These are phyloP conservation scores for Auanema freiburgensis DNA, from an alignment of 2,888 invertebrate genomes.

Conservation along the genomic window DNA sequence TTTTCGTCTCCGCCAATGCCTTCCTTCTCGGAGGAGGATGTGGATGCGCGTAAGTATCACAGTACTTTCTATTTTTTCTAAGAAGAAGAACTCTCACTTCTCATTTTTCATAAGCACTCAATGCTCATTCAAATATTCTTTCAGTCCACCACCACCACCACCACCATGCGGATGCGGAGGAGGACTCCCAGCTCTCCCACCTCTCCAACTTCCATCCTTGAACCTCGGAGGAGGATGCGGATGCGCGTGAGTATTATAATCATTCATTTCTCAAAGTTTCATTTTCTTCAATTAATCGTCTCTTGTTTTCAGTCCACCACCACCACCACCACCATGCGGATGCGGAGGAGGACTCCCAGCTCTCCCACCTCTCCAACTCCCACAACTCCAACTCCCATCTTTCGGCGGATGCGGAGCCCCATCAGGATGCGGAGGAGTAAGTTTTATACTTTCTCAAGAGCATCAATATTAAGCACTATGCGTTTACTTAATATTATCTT, in stretches of 20 bases:
- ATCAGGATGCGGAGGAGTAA: conserved; percentile 22
- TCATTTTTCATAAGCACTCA: neutral
- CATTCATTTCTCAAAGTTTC: too few species aligned
- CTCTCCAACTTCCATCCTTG: neutral
- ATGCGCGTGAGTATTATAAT: conserved; percentile 7
- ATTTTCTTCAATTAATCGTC: neutral
- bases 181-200: conserved; percentile 13
- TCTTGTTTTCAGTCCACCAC: conserved; percentile 29
- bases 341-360: conserved; percentile 29
- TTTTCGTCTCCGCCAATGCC: conserved; percentile 2
- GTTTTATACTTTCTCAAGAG: too few species aligned
- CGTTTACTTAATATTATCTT: too few species aligned
- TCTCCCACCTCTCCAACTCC: conserved; percentile 35
- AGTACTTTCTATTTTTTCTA: neutral
- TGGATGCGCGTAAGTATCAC: conserved; percentile 3
- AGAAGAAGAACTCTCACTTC: neutral
- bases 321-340: conserved; percentile 37
- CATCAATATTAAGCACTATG: too few species aligned
- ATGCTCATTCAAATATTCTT: conserved; percentile 2
- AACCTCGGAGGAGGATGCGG: conserved; percentile 19
- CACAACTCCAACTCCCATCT: conserved; percentile 19
- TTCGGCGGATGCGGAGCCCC: conserved; percentile 21
- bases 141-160: conserved; percentile 41
- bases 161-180: conserved; percentile 39
- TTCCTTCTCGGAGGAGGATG: conserved; percentile 4